Evolutionary conservation across 2,888 invertebrate genomes (phyloP), one percentile per base, ranked within the genome.

Genomic region (Stenodera caucasica): DNA sequence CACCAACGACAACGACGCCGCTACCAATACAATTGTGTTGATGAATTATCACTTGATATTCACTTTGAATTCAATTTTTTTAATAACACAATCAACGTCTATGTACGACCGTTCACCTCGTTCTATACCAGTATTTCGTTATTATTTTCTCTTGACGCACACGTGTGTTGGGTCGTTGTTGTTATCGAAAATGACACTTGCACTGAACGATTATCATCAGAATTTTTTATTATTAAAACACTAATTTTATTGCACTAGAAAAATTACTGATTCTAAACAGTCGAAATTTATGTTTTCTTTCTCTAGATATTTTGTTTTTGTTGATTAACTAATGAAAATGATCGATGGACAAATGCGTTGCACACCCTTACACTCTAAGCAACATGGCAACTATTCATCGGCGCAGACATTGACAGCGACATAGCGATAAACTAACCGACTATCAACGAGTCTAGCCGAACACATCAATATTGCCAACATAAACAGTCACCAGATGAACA

Each of bases 301-400:
- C 7, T 2, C 37, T 14, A 15, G 11, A 40, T 40, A 2, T 8
- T 21, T 9, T 40, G 21, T 40, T 40, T 40, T 21, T 21, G 18
- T 40, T 40, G 21, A 40, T 40, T 40, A 11, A 40, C 9, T 40
- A 40, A 5, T 26, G 26, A 26, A 40, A 40, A 40, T 60, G 49
- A 60, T 56, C 52, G 64, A 40, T 51, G 55, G 55, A 52, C 37
- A 56, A 60, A 63, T 65, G 60, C 66, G 64, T 68, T 67, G 70
- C 68, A 75, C 75, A 72, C 74, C 76, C 74, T 40, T 73, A 71
- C 66, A 63, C 68, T 63, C 63, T 69, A 67, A 73, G 73, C 77
- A 79, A 78, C 78, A 79, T 79, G 79, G 78, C 78, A 78, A 78
- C 79, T 78, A 72, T 53, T 63, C 32, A 60, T 72, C 72, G 75